phyloP scores from a whole-genome alignment of 1,140 invertebrate species.

The Lamellibrachia luymesi region DNA sequence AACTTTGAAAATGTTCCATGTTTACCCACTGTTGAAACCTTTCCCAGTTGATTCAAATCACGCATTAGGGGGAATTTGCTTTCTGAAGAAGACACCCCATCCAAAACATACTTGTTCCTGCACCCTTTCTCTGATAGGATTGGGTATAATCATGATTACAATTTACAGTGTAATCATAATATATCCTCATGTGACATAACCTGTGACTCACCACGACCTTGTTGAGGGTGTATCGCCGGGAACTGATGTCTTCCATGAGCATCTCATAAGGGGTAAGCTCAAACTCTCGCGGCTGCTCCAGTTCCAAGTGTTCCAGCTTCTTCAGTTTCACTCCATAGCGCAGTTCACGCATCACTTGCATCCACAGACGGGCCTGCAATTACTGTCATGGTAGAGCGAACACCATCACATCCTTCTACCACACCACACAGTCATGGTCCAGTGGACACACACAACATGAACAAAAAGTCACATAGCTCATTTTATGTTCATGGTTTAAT shows the following conservation, averaged over 20 bases:
- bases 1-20: too few relatives aligned
- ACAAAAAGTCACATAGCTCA: too few relatives aligned
- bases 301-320: constrained; percentile 67
- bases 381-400: constrained; percentile 4
- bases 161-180: too few relatives aligned
- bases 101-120: too few relatives aligned
- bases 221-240: constrained; percentile 75
- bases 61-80: too few relatives aligned
- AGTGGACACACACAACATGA: background rate
- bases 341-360: constrained; percentile 89
- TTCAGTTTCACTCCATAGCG: constrained; percentile 85
- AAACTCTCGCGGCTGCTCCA: constrained; percentile 65
- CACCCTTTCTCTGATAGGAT: too few relatives aligned
- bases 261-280: constrained; percentile 97
- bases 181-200: background rate
- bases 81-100: too few relatives aligned
- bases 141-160: too few relatives aligned
- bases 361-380: constrained; percentile 88
- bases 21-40: too few relatives aligned
- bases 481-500: too few relatives aligned
- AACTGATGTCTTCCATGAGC: constrained; percentile 92
- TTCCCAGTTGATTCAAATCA: too few relatives aligned
- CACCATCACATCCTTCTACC: background rate
- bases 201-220: constrained; percentile 54
- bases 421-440: constrained; percentile 23